Evolutionary conservation across 2,113 vertebrate species (phyloP), one percentile per base, ranked within the genome.

Genomic region (Galbula dea): DNA sequence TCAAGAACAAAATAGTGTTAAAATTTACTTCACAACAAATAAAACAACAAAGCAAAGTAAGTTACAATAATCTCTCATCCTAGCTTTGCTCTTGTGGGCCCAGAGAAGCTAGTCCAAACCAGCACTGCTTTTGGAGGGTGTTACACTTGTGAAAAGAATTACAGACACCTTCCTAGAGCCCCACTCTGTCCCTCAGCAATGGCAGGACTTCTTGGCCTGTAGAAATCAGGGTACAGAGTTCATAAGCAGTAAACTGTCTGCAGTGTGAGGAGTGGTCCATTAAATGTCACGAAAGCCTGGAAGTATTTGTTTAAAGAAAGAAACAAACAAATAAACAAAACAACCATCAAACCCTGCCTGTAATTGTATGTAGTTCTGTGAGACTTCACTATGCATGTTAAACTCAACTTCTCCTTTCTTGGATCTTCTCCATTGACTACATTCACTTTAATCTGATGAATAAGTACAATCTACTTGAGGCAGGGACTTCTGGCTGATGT

Each of bases 401-500:
- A 85, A 85, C 37, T 39, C 59, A 34, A 30, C 81, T 91, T 89
- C 62, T 51, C 17, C 12, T 82, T 91, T 39, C 49, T 90, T 85
- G 34, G 17, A 73, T 93, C 92, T 92, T 91, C 63, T 67, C 74
- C 94, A 74, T 89, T 89, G 46, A 54, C 72, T 82, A 22, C 11
- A 41, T 63, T 93, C 34, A 61, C 80, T 94, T 95, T 68, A 85
- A 72, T 94, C 89, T 89, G 79, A 93, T 74, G 65, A 83, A 34
- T 67, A 93, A 96, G 65, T 4, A 3, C 63, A 83, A 74, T 91
- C 63, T 91, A 49, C 72, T 80, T 92, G 82, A 95, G 93, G 95
- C 88, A 94, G 65, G 61, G 91, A 91, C 89, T 96, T 95, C 58
- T 75, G 87, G 94, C 85, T 95, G 94, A 96, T 96, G 86, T 95